Conservation (phyloP, 2,888 invertebrate species). For the Epicampocera succincta region DNA sequence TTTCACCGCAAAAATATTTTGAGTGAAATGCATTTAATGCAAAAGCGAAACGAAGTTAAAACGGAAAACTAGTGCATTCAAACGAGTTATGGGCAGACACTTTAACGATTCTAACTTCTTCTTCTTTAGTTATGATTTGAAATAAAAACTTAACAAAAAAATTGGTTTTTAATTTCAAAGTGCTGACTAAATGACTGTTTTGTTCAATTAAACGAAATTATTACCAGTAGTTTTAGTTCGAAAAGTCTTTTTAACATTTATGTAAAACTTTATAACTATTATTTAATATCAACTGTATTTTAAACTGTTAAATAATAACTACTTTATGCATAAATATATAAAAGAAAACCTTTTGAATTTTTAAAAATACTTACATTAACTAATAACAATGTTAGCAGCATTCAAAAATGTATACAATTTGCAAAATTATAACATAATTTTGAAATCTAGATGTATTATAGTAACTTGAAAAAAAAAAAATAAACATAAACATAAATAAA, state of each 20-base stretch:
- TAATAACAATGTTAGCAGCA: conserved; percentile 35
- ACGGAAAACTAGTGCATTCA: too few relatives aligned
- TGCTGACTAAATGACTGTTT: conserved; percentile 53
- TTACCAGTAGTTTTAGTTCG: conserved; percentile 13
- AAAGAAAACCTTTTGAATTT: conserved; percentile 26
- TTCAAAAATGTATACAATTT: conserved; percentile 46
- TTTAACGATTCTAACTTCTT: too few relatives aligned
- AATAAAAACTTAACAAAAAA: too few relatives aligned
- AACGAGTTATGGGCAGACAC: too few relatives aligned
- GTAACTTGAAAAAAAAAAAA: conserved; percentile 57
- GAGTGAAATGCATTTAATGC: conserved; percentile 77
- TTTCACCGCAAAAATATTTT: conserved; percentile 69
- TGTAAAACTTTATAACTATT: conserved; percentile 41
- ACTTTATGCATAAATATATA: conserved; percentile 49
- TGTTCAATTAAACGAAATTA: neutral
- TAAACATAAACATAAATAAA: conserved; percentile 37
- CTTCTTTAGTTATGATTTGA: too few relatives aligned
- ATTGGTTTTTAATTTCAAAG: conserved; percentile 27
- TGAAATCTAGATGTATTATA: conserved; percentile 65
- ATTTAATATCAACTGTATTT: conserved; percentile 24
- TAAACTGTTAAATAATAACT: conserved; percentile 46
- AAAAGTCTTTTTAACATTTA: conserved; percentile 22
- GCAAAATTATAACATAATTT: conserved; percentile 49
- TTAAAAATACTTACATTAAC: conserved; percentile 20
- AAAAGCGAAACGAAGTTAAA: conserved; percentile 55